Evolutionary conservation across 2,797 vertebrate species (phyloP), one percentile per base, ranked within the genome.

Genomic region (Gymnocypris eckloni): DNA sequence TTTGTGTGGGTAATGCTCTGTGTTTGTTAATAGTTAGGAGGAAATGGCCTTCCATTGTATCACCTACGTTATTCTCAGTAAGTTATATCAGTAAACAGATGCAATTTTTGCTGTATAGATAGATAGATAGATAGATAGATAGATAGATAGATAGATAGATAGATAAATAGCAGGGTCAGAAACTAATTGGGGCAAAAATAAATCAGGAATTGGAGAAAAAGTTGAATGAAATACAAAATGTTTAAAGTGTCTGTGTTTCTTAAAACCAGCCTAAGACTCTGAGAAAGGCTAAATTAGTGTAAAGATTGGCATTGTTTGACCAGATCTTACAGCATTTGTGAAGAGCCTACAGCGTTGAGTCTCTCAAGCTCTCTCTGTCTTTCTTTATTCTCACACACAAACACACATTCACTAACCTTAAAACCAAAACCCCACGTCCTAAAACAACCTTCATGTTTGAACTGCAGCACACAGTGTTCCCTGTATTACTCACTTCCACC

Each of bases 391-490:
- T 33, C 43, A 39, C 45, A 16, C 9, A 9, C 9, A 20, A 20
- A 37, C 25, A 78, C 5, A 52, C 15, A 18, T 48, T 48, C 3
- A 48, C n/a, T 18, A n/a, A 77, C 50, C 75, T 52, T 52, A 52
- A 52, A 69, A 54, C 10, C 6, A 72, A 71, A 71, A 41, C 37
- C 22, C 50, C 33, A 39, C 50, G 45, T 9, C 25, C 54, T 41
- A 59, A 69, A 67, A 20, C 15, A 16, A 20, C 45, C 76, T 48
- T 25, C 64, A 37, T 25, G 13, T 61, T 61, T 61, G 4, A 61
- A 61, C 11, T 56, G 56, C n/a, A 16, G 79, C 79, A 70, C 61
- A 82, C 5, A 0, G 61, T 81, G 79, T 76, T 69, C 71, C 43
- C 28, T 52, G 85, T 72, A 56, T 33, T 48, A 45, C 50, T 43